phyloP scores from a whole-genome alignment of 2,888 invertebrate species.

The Dinocampus coccinellae region DNA sequence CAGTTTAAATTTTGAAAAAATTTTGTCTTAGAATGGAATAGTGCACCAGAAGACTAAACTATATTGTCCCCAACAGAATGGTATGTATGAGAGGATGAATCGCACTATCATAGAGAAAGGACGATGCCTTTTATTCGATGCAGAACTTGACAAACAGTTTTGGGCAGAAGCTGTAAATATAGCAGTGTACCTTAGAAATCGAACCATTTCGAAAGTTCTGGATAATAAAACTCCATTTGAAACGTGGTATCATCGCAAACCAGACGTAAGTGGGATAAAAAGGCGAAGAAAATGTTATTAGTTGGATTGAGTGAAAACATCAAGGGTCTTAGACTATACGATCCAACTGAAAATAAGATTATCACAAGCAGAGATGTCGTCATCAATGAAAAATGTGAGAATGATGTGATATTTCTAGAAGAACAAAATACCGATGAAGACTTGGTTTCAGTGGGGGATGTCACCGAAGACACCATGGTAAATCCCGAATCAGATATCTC shows the following conservation, averaged over 20 bases:
- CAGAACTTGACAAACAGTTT: too few relatives aligned
- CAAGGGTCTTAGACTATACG: background rate
- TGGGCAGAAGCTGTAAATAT: slow-evolving; percentile 34
- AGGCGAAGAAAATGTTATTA: background rate
- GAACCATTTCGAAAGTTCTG: background rate
- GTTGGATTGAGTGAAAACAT: background rate
- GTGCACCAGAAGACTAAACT: too few relatives aligned
- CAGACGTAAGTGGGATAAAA: background rate
- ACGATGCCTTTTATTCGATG: too few relatives aligned
- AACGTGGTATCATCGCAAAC: background rate
- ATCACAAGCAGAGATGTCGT: background rate
- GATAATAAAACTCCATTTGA: slow-evolving; percentile 4
- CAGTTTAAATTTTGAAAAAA: too few relatives aligned
- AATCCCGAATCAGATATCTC: background rate
- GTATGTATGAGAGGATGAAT: too few relatives aligned
- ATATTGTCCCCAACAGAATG: too few relatives aligned
- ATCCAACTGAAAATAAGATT: background rate
- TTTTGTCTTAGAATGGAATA: too few relatives aligned
- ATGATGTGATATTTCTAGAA: too few relatives aligned
- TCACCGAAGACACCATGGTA: background rate
- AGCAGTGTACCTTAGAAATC: slow-evolving; percentile 30
- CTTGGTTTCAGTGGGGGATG: background rate
- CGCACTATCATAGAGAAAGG: too few relatives aligned
- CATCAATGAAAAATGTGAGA: too few relatives aligned
- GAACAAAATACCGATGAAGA: background rate